phyloP scores from a whole-genome alignment of 2,113 vertebrate species.

The Tragelaphus scriptus region DNA sequence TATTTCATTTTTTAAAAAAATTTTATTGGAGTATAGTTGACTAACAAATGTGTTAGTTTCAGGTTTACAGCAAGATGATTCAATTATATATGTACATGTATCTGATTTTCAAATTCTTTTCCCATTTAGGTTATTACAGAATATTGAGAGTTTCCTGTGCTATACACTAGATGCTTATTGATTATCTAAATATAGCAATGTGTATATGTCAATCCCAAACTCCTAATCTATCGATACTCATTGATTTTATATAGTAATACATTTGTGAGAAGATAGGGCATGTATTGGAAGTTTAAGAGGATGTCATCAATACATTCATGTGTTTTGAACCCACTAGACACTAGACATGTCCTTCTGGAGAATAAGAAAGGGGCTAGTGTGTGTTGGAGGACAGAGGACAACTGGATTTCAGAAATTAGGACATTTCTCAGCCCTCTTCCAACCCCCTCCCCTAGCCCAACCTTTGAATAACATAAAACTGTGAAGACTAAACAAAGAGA shows the following conservation, averaged over 20 bases:
- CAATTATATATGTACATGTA: not conserved
- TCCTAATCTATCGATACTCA: not conserved
- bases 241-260: not conserved
- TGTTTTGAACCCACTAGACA: not conserved
- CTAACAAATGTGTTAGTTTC: not conserved
- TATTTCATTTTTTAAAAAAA: not conserved
- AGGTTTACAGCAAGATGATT: not conserved
- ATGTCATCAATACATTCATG: not conserved
- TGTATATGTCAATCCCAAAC: not conserved
- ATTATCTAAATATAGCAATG: not conserved
- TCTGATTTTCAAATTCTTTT: not conserved
- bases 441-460: not conserved
- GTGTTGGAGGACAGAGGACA: not conserved
- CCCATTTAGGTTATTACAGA: not conserved
- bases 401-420: constrained; percentile 25
- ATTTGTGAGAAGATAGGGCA: not conserved
- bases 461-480: not conserved
- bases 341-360: not conserved
- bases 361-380: not conserved
- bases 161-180: not conserved
- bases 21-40: not conserved
- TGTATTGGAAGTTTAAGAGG: not conserved
- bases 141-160: not conserved
- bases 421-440: not conserved
- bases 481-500: constrained; percentile 30